These are phyloP conservation scores for Xiphias gladius DNA, from an alignment of 2,113 vertebrate species.

Conservation along the genomic window DNA sequence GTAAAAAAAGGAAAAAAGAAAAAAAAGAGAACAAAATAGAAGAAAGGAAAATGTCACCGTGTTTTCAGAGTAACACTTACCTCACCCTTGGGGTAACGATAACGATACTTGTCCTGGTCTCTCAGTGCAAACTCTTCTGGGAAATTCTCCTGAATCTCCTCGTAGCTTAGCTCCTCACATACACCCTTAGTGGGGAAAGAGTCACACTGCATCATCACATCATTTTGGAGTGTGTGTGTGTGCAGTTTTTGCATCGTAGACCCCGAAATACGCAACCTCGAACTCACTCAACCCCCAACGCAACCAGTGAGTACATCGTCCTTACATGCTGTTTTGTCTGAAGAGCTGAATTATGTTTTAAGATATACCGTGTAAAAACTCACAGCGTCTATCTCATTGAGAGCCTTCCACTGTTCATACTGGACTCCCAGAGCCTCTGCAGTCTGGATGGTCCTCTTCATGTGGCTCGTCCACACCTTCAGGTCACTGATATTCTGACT, in stretches of 20 bases:
- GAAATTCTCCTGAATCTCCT: slow-evolving; percentile 90
- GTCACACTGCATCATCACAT: not conserved
- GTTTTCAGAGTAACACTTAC: slow-evolving; percentile 63
- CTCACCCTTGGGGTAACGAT: slow-evolving; percentile 94
- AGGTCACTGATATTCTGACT: slow-evolving; percentile 87
- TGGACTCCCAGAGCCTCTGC: slow-evolving; percentile 88
- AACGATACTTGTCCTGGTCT: slow-evolving; percentile 96
- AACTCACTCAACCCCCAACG: not conserved
- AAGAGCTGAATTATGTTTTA: not conserved
- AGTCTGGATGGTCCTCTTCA: slow-evolving; percentile 92
- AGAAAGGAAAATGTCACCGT: not conserved
- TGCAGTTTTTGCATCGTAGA: not conserved
- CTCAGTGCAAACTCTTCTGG: slow-evolving; percentile 91
- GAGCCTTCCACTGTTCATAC: slow-evolving; percentile 95
- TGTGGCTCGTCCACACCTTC: slow-evolving; percentile 95
- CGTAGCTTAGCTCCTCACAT: slow-evolving; percentile 93
- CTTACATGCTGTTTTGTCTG: no score
- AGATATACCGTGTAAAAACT: slow-evolving; percentile 62
- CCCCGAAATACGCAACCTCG: not conserved
- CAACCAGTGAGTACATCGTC: no score
- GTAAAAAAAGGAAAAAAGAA: no score
- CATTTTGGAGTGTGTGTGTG: not conserved
- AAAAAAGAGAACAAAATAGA: no score
- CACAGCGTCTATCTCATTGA: slow-evolving; percentile 94
- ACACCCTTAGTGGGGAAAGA: slow-evolving; percentile 85